phyloP scores from a whole-genome alignment of 2,888 invertebrate species.

The Ichneumoninae sp. region DNA sequence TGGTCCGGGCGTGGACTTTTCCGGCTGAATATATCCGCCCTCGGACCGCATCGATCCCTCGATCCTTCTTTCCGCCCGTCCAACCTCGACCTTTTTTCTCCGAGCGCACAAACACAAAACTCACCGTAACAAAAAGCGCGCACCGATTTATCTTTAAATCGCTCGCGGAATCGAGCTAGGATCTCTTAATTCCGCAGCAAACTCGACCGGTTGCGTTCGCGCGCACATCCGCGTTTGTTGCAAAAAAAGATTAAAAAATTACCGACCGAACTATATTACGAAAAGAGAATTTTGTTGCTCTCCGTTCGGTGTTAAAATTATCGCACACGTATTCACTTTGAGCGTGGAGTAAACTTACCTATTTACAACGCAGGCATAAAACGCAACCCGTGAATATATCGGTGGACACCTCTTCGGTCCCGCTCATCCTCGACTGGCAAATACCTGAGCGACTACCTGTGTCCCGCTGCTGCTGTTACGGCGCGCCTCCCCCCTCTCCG shows the following conservation, averaged over 20 bases:
- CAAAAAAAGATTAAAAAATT: slow-evolving; percentile 23
- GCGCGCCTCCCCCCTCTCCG: slow-evolving; percentile 59
- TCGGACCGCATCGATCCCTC: slow-evolving; percentile 50
- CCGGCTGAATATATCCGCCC: slow-evolving; percentile 40
- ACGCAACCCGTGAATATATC: slow-evolving; percentile 61
- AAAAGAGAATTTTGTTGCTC: not conserved
- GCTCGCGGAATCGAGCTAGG: not conserved
- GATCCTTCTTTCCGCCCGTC: slow-evolving; percentile 38
- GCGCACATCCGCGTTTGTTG: slow-evolving; percentile 45
- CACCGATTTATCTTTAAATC: slow-evolving; percentile 29
- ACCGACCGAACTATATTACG: not conserved
- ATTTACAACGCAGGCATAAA: slow-evolving; percentile 76
- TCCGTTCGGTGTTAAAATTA: not conserved
- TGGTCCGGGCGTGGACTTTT: slow-evolving; percentile 61
- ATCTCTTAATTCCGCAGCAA: not conserved
- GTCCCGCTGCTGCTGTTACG: slow-evolving; percentile 56
- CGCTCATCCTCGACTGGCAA: slow-evolving; percentile 82
- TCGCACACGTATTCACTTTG: slow-evolving; percentile 48
- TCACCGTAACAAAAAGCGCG: slow-evolving; percentile 17
- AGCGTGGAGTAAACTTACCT: slow-evolving; percentile 74
- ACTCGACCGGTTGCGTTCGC: slow-evolving; percentile 31
- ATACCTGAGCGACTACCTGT: slow-evolving; percentile 79
- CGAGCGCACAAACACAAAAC: slow-evolving; percentile 26
- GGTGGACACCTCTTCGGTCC: slow-evolving; percentile 73
- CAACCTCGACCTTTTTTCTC: slow-evolving; percentile 21